Evolutionary conservation across 2,113 vertebrate genomes (phyloP).

Genomic region (Hydrolagus affinis): DNA sequence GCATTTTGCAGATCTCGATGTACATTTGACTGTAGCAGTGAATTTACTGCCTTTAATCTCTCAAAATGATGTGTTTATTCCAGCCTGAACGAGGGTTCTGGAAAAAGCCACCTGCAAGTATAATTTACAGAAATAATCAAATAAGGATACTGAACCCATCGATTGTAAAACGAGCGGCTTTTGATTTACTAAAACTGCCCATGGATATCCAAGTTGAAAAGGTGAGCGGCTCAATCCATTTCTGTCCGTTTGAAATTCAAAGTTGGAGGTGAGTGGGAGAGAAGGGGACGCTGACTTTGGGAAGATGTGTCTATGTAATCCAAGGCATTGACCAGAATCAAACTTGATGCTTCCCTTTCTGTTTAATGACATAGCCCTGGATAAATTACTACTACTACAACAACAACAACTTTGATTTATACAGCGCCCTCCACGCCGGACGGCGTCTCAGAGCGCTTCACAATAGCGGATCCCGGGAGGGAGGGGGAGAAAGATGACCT

Average conservation of each 20-base stretch:
- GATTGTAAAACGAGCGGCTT: slow-evolving; percentile 56
- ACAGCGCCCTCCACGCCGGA: no score
- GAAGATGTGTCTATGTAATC: no score
- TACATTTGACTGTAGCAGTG: not conserved
- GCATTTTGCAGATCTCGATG: not conserved
- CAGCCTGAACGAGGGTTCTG: slow-evolving; percentile 59
- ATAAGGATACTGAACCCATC: slow-evolving; percentile 63
- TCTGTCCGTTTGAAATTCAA: not conserved
- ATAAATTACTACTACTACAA: no score
- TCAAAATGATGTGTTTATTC: slow-evolving; percentile 33
- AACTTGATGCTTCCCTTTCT: no score
- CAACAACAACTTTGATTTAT: no score
- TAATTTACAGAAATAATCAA: slow-evolving; percentile 62
- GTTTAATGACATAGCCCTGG: no score
- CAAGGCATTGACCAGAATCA: no score
- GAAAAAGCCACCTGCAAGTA: slow-evolving; percentile 60
- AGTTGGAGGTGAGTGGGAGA: no score
- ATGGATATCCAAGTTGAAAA: slow-evolving; percentile 51
- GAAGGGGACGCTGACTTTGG: no score
- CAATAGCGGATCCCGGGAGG: no score
- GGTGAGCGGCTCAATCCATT: slow-evolving; percentile 41
- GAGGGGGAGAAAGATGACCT: no score
- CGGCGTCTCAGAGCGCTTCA: no score
- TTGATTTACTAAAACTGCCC: slow-evolving; percentile 59
- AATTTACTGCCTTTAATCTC: not conserved